These are phyloP conservation scores for Drosophila tristis DNA, from an alignment of 1,140 invertebrate species.

Conservation along the genomic window DNA sequence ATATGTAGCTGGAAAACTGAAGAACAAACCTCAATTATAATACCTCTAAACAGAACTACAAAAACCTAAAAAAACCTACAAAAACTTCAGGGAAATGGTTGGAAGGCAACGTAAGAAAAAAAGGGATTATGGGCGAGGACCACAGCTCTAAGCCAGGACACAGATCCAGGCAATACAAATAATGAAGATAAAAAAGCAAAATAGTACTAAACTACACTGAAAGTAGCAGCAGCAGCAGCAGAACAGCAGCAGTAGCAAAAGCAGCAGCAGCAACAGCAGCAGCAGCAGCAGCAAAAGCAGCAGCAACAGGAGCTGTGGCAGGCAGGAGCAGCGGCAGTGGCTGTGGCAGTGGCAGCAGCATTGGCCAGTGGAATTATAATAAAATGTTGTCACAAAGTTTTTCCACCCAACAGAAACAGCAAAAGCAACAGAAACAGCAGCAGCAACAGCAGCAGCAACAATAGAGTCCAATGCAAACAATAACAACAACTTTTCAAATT, in stretches of 20 bases:
- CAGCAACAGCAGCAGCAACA: slow-evolving; percentile 19
- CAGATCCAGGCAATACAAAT: slow-evolving; percentile 65
- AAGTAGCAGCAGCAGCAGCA: slow-evolving; percentile 40
- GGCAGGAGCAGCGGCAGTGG: slow-evolving; percentile 7
- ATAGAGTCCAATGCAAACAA: slow-evolving; percentile 55
- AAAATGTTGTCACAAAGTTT: slow-evolving; percentile 82
- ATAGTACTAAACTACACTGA: slow-evolving; percentile 66
- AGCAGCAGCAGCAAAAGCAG: neutral
- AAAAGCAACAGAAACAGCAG: slow-evolving; percentile 17
- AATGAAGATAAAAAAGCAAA: slow-evolving; percentile 79
- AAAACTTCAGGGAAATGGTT: too few relatives aligned
- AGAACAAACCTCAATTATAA: too few relatives aligned
- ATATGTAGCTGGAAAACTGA: too few relatives aligned
- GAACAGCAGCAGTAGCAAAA: neutral
- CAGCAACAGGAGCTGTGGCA: too few relatives aligned
- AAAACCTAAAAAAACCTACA: too few relatives aligned
- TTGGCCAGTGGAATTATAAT: slow-evolving; percentile 73
- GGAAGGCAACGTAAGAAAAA: too few relatives aligned
- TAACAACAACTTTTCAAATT: slow-evolving; percentile 81
- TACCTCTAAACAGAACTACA: too few relatives aligned
- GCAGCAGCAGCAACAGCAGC: too few relatives aligned
- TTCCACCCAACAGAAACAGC: slow-evolving; percentile 10
- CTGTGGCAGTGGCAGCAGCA: neutral
- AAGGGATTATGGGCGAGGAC: too few relatives aligned
- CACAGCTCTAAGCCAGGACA: slow-evolving; percentile 1